Conservation (phyloP, 2,113 vertebrate species). For the Elgaria multicarinata region DNA sequence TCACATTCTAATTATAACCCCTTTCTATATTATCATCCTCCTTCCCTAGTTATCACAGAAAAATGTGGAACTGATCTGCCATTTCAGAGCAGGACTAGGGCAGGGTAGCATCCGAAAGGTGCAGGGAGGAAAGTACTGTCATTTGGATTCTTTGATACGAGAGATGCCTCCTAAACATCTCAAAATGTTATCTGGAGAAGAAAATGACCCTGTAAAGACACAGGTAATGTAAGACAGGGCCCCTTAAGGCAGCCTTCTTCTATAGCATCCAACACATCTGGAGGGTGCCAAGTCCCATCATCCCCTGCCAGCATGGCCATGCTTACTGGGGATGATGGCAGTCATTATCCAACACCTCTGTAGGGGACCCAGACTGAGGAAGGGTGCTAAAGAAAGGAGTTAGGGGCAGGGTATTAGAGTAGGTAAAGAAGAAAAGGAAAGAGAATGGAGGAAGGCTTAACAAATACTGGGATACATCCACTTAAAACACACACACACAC, state of each 20-base stretch:
- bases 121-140: conserved; percentile 44
- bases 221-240: not conserved
- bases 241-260: too few species aligned
- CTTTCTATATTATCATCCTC: not conserved
- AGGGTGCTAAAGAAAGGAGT: not conserved
- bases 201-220: conserved; percentile 57
- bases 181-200: conserved; percentile 50
- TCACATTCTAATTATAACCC: not conserved
- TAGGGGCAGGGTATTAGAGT: not conserved
- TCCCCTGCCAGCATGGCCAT: not conserved
- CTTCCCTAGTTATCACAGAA: conserved; percentile 10
- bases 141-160: conserved; percentile 65
- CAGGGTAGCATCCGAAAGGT: conserved; percentile 51
- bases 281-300: too few species aligned
- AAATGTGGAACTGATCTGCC: conserved; percentile 13
- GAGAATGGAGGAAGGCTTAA: not conserved
- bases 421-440: not conserved
- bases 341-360: too few species aligned
- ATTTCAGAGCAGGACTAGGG: conserved; percentile 48
- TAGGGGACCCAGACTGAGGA: too few species aligned
- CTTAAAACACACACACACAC: not conserved
- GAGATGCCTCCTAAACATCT: conserved; percentile 54
- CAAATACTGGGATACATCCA: too few species aligned
- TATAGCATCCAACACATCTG: too few species aligned
- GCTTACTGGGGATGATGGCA: too few species aligned